phyloP scores from a whole-genome alignment of 2,113 vertebrate species.

The Cervus canadensis region DNA sequence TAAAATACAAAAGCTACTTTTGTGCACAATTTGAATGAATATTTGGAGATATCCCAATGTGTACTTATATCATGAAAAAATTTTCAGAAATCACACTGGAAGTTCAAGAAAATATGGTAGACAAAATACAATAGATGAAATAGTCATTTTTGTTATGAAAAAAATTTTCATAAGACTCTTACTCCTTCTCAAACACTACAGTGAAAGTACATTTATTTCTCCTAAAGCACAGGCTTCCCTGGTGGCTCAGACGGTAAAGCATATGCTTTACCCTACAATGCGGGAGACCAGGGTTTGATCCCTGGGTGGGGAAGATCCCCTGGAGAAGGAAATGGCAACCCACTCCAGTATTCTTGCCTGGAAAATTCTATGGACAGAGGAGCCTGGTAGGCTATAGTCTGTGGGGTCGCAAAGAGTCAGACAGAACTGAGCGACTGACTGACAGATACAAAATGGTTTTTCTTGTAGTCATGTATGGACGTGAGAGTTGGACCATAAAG shows the following conservation, averaged over 20 bases:
- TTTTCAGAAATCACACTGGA: not conserved
- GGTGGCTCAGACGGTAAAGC: not conserved
- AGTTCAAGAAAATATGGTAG: not conserved
- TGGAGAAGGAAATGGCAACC: not conserved
- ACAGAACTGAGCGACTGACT: rapidly evolving
- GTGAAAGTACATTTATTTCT: not conserved
- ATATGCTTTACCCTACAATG: not conserved
- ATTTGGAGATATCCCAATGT: not conserved
- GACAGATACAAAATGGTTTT: not conserved
- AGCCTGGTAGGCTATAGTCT: not conserved
- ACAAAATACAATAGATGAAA: not conserved
- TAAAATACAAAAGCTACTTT: not conserved
- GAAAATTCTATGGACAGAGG: rapidly evolving
- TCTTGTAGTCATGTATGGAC: not conserved
- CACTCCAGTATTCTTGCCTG: not conserved
- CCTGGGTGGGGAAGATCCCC: not conserved
- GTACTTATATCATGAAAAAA: not conserved
- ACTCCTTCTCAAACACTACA: not conserved
- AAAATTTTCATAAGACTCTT: not conserved
- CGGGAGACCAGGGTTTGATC: not conserved
- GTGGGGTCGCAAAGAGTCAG: not conserved
- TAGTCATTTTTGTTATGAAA: not conserved
- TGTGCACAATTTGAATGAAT: not conserved
- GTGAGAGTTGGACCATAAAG: not conserved
- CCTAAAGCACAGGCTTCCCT: not conserved